Evolutionary conservation across 37 sponge, comb jelly and placozoan genomes (phyloP).

Genomic region (Spongilla lacustris): DNA sequence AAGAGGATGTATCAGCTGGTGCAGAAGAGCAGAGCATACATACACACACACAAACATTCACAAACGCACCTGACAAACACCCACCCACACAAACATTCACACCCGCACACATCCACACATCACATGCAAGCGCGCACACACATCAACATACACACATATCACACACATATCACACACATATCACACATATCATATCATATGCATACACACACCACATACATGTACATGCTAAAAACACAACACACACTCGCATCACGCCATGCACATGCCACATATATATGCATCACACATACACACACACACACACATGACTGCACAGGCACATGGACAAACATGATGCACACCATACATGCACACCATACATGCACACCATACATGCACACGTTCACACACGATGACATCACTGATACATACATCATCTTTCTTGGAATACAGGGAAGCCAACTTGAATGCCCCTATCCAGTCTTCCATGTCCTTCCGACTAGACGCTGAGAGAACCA

Average conservation of each 20-base stretch:
- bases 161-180: background rate
- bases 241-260: too few species aligned
- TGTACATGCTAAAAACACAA: too few species aligned
- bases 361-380: background rate
- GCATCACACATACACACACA: conserved; percentile 8
- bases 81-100: too few species aligned
- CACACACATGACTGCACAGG: conserved; percentile 29
- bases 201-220: background rate
- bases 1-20: background rate
- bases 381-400: too few species aligned
- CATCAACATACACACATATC: background rate
- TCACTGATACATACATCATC: background rate
- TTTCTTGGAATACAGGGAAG: conserved; percentile 26
- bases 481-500: conserved; percentile 68
- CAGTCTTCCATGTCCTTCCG: conserved; percentile 94
- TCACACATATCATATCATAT: background rate
- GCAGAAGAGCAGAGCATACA: background rate
- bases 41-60: too few species aligned
- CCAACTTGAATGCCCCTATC: conserved; percentile 72
- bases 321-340: background rate
- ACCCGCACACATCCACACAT: too few species aligned
- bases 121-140: too few species aligned
- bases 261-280: background rate
- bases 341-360: too few species aligned
- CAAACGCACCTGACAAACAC: too few species aligned